These are phyloP conservation scores for Sylvietta virens DNA, from an alignment of 2,113 vertebrate species.

Conservation along the genomic window DNA sequence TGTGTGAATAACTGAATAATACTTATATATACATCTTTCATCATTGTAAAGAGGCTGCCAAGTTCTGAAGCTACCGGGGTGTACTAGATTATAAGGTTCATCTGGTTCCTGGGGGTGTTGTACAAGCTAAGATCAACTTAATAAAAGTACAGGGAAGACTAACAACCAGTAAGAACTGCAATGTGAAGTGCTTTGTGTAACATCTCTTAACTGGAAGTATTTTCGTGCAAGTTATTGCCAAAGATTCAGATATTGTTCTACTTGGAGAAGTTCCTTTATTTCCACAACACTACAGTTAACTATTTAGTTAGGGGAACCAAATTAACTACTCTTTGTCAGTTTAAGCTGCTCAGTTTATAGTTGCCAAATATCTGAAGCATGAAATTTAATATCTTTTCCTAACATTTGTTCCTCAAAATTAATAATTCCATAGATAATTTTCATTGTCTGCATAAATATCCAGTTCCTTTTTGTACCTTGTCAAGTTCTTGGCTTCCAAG, in stretches of 20 bases:
- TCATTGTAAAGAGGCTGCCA: background rate
- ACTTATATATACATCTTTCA: background rate
- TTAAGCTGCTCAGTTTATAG: background rate
- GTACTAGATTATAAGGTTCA: background rate
- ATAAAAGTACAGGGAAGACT: background rate
- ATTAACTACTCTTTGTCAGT: background rate
- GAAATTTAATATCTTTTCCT: background rate
- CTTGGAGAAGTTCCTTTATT: constrained; percentile 15
- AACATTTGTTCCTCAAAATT: background rate
- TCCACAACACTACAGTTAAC: background rate
- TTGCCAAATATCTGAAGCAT: background rate
- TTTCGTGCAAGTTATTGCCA: background rate
- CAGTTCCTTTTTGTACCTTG: background rate
- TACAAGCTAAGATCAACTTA: background rate
- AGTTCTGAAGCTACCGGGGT: background rate
- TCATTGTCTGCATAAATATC: background rate
- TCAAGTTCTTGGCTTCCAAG: background rate
- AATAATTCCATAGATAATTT: background rate
- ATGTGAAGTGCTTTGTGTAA: background rate
- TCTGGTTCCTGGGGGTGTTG: background rate
- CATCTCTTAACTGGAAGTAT: background rate
- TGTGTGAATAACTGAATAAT: background rate
- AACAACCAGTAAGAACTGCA: background rate
- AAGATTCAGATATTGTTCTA: background rate
- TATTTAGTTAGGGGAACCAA: background rate